Percentiles rank a stretch among this genome's conserved stretches.
Conservation (phyloP, 2,888 invertebrate species). For the Watsonalla cultraria region DNA sequence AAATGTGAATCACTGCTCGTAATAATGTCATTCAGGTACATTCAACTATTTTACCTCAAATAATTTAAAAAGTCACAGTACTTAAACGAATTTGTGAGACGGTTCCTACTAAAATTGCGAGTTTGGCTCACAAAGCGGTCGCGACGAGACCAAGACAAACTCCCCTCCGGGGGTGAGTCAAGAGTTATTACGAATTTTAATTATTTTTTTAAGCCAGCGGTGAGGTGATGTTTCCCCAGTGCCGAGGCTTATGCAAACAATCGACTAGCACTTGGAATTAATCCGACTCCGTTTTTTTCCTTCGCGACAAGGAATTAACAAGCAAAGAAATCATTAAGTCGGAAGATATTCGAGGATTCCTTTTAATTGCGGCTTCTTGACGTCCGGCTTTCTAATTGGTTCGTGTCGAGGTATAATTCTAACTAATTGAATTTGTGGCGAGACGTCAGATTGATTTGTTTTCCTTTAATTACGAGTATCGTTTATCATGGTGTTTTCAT, state of each 20-base stretch:
- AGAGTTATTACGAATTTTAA: slow-evolving; percentile 79
- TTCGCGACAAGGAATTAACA: slow-evolving; percentile 78
- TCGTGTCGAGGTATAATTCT: slow-evolving; percentile 61
- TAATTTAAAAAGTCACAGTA: slow-evolving; percentile 40
- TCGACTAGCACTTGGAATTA: slow-evolving; percentile 78
- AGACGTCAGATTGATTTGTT: slow-evolving; percentile 23
- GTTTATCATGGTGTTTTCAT: neutral
- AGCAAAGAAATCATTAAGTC: slow-evolving; percentile 78
- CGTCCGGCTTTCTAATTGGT: slow-evolving; percentile 73
- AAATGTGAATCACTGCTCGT: slow-evolving; percentile 45
- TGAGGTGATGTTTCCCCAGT: slow-evolving; percentile 75
- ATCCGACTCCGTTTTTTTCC: slow-evolving; percentile 72
- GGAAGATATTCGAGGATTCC: slow-evolving; percentile 75
- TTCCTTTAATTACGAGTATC: slow-evolving; percentile 10
- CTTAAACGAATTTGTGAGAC: slow-evolving; percentile 44
- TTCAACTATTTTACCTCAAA: slow-evolving; percentile 38
- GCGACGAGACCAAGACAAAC: slow-evolving; percentile 46
- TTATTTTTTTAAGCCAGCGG: slow-evolving; percentile 79
- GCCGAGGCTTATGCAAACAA: slow-evolving; percentile 77
- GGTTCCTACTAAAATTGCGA: slow-evolving; percentile 34
- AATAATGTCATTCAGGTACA: slow-evolving; percentile 57
- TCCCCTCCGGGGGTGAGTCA: slow-evolving; percentile 61
- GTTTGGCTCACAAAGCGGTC: slow-evolving; percentile 35
- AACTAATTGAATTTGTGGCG: slow-evolving; percentile 57
- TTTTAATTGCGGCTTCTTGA: slow-evolving; percentile 75